A percentile compares a stretch with the other conserved stretches of the same genome.
phyloP scores from a whole-genome alignment of 2,888 invertebrate genomes.

The Drosophila anceps region DNA sequence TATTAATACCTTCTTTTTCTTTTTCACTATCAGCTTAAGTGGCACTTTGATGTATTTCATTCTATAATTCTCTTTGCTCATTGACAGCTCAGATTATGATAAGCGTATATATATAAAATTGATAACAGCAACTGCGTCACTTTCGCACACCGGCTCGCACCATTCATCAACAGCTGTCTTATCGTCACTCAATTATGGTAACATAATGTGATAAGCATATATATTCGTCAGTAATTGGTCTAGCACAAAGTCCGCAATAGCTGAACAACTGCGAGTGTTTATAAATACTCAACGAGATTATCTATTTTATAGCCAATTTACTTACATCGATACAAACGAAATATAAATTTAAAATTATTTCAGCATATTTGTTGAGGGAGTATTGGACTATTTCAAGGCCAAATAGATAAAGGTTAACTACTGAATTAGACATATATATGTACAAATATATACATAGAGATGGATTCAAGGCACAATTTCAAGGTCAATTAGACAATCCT shows the following conservation, averaged over 20 bases:
- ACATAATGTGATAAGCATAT: background rate
- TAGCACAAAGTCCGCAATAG: background rate
- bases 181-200: background rate
- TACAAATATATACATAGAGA: background rate
- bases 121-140: constrained; percentile 10
- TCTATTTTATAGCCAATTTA: background rate
- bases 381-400: background rate
- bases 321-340: background rate
- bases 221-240: background rate
- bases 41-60: constrained; percentile 3
- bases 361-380: background rate
- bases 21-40: constrained; percentile 28
- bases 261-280: background rate
- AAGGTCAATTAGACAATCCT: background rate
- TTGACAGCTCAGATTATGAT: constrained; percentile 36
- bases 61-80: background rate
- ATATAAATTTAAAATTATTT: background rate
- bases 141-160: background rate
- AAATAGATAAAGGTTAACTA: background rate
- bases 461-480: background rate
- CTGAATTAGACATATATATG: background rate
- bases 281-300: background rate
- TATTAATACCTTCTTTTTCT: background rate
- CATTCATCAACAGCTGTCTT: constrained; percentile 7
- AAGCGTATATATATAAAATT: background rate